These are phyloP conservation scores for Anthonomus grandis DNA, from an alignment of 1,140 invertebrate genomes.

Conservation along the genomic window DNA sequence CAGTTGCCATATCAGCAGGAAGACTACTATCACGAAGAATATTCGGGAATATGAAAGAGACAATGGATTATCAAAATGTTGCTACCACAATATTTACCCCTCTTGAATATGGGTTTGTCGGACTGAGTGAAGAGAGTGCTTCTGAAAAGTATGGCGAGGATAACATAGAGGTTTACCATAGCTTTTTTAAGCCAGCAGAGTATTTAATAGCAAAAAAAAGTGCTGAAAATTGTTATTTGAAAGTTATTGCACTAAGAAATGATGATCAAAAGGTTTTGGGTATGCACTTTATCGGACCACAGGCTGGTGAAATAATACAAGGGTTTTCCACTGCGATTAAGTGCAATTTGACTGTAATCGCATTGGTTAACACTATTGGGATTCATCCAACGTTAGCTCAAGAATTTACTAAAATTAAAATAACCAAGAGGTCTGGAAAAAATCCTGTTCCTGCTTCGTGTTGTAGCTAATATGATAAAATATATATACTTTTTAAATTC, in stretches of 20 bases:
- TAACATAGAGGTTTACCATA: constrained; percentile 84
- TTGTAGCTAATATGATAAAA: constrained; percentile 85
- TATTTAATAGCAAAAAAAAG: constrained; percentile 86
- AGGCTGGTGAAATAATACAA: constrained; percentile 97
- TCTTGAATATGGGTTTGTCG: constrained; percentile 92
- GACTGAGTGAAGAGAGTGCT: constrained; percentile 89
- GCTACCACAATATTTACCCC: constrained; percentile 97
- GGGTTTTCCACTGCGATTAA: constrained; percentile 85
- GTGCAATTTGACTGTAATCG: constrained; percentile 84
- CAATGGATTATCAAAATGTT: constrained; percentile 88
- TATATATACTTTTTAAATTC: too few relatives aligned
- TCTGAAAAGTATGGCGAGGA: constrained; percentile 61
- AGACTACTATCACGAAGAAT: constrained; percentile 75
- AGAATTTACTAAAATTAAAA: constrained; percentile 76
- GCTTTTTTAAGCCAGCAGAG: constrained; percentile 91
- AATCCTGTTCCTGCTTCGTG: constrained; percentile 80
- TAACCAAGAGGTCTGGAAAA: constrained; percentile 77
- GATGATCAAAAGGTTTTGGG: constrained; percentile 81
- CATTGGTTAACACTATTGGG: constrained; percentile 86
- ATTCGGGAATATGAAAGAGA: constrained; percentile 56
- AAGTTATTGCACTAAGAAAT: constrained; percentile 65
- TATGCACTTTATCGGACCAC: constrained; percentile 92
- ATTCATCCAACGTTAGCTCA: constrained; percentile 96
- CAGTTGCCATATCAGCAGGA: constrained; percentile 94
- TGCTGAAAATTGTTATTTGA: constrained; percentile 73